Conservation (phyloP, 2,888 invertebrate species). For the Drosophila diplacantha region DNA sequence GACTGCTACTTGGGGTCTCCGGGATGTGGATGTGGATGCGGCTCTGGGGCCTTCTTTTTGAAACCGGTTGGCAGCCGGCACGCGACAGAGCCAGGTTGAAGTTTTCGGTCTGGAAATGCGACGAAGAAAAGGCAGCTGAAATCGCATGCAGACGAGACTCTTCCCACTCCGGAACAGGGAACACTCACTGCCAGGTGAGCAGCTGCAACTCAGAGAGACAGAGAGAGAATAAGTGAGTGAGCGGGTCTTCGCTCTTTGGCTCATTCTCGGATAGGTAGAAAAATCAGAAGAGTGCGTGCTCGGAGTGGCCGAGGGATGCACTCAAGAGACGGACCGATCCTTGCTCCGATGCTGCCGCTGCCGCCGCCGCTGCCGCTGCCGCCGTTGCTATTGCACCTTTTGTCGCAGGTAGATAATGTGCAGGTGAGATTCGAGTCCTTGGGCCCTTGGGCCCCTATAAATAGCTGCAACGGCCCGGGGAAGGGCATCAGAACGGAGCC, state of each 20-base stretch:
- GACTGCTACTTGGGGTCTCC: conserved; percentile 9
- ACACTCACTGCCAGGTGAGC: conserved; percentile 35
- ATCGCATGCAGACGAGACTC: conserved; percentile 24
- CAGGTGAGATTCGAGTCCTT: conserved; percentile 32
- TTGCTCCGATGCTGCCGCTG: conserved; percentile 33
- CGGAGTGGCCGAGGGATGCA: neutral
- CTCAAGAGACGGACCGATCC: conserved; percentile 34
- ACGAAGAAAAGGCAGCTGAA: conserved; percentile 28
- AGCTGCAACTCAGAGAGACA: conserved; percentile 27
- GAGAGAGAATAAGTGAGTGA: conserved; percentile 8
- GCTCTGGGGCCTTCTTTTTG: conserved; percentile 33
- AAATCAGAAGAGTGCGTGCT: conserved; percentile 1
- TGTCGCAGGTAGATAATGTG: conserved; percentile 30
- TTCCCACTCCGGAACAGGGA: conserved; percentile 41
- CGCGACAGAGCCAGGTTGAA: conserved; percentile 58
- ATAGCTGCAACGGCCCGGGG: conserved; percentile 68
- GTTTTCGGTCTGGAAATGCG: conserved; percentile 14
- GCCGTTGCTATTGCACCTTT: conserved; percentile 61
- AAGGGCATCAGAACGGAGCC: conserved; percentile 77
- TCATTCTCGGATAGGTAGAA: neutral
- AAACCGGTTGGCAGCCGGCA: conserved; percentile 66
- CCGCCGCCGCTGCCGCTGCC: conserved; percentile 48
- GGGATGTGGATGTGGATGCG: conserved; percentile 4
- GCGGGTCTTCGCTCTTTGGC: neutral
- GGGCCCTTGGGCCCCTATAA: conserved; percentile 58